Percentiles rank a stretch among this genome's conserved stretches.
These are phyloP conservation scores for Anoplolepis gracilipes DNA, from an alignment of 1,140 invertebrate species.

Conservation along the genomic window DNA sequence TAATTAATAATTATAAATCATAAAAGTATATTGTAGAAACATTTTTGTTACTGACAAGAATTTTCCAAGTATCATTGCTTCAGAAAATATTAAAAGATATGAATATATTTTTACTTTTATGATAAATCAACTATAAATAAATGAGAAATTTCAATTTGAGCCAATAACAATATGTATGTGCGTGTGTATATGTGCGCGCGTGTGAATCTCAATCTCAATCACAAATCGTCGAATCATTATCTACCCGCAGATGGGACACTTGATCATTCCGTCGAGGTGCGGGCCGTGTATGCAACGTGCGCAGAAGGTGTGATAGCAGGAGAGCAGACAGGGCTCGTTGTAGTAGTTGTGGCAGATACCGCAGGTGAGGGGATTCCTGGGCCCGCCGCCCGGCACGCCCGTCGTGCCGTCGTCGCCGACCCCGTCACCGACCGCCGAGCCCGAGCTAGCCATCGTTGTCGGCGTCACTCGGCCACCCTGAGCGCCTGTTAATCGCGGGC, in stretches of 20 bases:
- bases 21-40: not conserved
- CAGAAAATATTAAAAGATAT: not conserved
- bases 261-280: conserved; percentile 87
- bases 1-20: not conserved
- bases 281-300: conserved; percentile 88
- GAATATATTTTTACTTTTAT: not conserved
- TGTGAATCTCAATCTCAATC: not conserved
- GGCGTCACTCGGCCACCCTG: conserved; percentile 36
- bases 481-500: conserved; percentile 3
- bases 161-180: not conserved
- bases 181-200: not conserved
- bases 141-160: not conserved
- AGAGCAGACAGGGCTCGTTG: conserved; percentile 89
- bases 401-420: conserved; percentile 76
- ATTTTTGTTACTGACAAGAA: not conserved
- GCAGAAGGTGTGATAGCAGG: conserved; percentile 91
- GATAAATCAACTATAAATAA: not conserved
- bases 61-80: not conserved
- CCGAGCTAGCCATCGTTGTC: conserved; percentile 79
- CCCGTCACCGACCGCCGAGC: conserved; percentile 67
- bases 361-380: conserved; percentile 88
- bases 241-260: conserved; percentile 90
- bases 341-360: conserved; percentile 90
- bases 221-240: conserved; percentile 62
- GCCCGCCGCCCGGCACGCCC: conserved; percentile 65